These are phyloP conservation scores for Clunio marinus DNA, from an alignment of 2,888 invertebrate genomes.

Conservation along the genomic window DNA sequence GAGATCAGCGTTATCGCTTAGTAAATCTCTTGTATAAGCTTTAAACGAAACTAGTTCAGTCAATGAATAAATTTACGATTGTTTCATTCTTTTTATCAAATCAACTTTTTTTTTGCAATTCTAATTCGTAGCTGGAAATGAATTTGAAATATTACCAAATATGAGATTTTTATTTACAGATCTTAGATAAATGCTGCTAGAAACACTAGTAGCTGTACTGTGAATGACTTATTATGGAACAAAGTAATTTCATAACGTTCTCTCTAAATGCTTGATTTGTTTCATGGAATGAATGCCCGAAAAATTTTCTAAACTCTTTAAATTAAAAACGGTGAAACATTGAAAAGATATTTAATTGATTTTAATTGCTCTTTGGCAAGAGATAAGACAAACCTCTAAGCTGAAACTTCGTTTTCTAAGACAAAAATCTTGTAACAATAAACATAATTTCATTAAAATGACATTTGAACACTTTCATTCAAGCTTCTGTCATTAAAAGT, in stretches of 20 bases:
- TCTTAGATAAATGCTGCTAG: not conserved
- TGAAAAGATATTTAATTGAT: not conserved
- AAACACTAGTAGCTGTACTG: not conserved
- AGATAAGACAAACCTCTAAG: too few species aligned
- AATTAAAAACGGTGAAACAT: not conserved
- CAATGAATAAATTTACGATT: constrained; percentile 7
- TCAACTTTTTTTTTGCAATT: too few species aligned
- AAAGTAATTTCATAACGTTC: not conserved
- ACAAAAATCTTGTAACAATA: not conserved
- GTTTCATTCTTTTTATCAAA: too few species aligned
- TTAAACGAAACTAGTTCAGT: not conserved
- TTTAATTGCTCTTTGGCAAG: too few species aligned
- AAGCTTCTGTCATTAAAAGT: not conserved
- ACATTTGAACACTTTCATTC: not conserved
- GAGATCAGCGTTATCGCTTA: not conserved
- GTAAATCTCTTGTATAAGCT: too few species aligned
- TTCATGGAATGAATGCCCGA: not conserved
- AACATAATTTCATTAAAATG: not conserved
- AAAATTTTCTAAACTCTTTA: not conserved
- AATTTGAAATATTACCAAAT: not conserved
- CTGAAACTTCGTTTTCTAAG: too few species aligned
- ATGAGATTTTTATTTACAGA: not conserved
- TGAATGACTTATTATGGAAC: not conserved
- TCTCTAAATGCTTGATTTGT: not conserved
- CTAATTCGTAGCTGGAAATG: too few species aligned